These are phyloP conservation scores for Pteruthius melanotis DNA, from an alignment of 2,113 vertebrate genomes.

Conservation along the genomic window DNA sequence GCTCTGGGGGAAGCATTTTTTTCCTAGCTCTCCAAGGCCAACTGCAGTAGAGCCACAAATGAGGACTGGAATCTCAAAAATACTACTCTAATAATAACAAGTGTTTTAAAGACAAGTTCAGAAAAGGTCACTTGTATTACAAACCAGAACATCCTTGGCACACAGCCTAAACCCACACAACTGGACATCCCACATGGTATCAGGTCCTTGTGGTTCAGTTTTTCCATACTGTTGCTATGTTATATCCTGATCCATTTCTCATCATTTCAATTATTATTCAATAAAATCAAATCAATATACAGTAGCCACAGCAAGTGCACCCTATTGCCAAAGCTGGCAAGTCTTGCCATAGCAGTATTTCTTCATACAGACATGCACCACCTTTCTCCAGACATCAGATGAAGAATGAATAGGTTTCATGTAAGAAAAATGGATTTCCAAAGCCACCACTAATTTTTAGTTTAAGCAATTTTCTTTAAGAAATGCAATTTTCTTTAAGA, in stretches of 20 bases:
- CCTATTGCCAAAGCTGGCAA: neutral
- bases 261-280: neutral
- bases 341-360: neutral
- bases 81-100: neutral
- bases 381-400: accelerated
- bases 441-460: neutral
- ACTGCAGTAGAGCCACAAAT: neutral
- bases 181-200: neutral
- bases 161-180: neutral
- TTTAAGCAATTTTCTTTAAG: neutral
- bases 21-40: neutral
- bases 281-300: neutral
- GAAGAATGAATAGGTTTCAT: neutral
- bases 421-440: neutral
- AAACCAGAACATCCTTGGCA: neutral
- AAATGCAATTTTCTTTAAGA: neutral
- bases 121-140: neutral
- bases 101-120: neutral
- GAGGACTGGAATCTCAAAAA: neutral
- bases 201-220: neutral
- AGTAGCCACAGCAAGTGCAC: neutral
- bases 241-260: neutral
- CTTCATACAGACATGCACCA: accelerated
- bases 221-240: neutral
- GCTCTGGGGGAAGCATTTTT: accelerated